Conservation (phyloP, 2,113 vertebrate genomes). For the Serinus canaria region DNA sequence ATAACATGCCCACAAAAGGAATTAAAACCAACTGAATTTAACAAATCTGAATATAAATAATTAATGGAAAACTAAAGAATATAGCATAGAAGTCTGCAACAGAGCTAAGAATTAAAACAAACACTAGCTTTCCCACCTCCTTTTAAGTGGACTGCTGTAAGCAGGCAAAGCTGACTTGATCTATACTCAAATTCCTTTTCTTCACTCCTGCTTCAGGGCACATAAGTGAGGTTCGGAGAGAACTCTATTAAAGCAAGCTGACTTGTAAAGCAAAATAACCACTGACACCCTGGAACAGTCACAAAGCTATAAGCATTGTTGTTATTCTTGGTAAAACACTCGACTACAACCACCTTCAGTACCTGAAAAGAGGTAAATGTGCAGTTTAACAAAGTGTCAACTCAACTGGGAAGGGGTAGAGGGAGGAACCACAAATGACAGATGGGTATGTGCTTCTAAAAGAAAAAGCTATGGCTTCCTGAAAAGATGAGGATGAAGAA, state of each 20-base stretch:
- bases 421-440: not conserved
- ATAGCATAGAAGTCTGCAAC: not conserved
- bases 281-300: not conserved
- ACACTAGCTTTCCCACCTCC: rapidly evolving
- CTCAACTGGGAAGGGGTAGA: not conserved
- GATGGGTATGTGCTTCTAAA: not conserved
- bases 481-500: not conserved
- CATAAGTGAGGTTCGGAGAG: rapidly evolving
- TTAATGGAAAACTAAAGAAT: not conserved
- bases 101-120: not conserved
- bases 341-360: not conserved
- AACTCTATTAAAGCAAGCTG: not conserved
- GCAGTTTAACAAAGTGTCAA: not conserved
- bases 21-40: not conserved
- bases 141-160: not conserved
- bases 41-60: not conserved
- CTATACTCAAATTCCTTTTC: not conserved
- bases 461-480: not conserved
- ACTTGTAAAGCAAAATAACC: not conserved
- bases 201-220: not conserved
- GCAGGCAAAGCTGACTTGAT: not conserved
- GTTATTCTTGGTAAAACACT: not conserved
- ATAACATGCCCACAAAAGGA: not conserved
- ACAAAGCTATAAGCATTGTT: not conserved
- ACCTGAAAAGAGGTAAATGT: not conserved